These are phyloP conservation scores for Etheostoma cragini DNA, from an alignment of 2,113 vertebrate genomes.

Conservation along the genomic window DNA sequence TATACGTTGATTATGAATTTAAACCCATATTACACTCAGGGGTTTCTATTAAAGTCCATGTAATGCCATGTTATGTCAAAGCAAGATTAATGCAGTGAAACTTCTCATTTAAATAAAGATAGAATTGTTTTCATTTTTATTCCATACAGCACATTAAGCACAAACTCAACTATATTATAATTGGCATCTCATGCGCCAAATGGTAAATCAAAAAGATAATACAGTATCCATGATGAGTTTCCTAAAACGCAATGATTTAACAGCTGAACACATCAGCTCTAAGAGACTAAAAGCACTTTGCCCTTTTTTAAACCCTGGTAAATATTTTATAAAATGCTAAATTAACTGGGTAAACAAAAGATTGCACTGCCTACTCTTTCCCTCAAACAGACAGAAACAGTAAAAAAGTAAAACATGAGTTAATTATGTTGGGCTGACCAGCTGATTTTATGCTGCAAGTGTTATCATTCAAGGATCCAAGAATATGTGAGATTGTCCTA, in stretches of 20 bases:
- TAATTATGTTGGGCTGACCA: neutral
- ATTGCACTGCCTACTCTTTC: constrained; percentile 1
- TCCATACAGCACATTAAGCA: constrained; percentile 42
- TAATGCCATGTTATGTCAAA: neutral
- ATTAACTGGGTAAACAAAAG: neutral
- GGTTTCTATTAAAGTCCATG: neutral
- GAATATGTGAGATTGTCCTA: neutral
- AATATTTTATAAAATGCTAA: neutral
- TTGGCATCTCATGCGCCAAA: constrained; percentile 42
- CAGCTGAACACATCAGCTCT: neutral
- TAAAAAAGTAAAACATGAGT: neutral
- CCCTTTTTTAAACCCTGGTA: neutral
- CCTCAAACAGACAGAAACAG: neutral
- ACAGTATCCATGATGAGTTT: constrained; percentile 40
- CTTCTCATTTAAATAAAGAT: constrained; percentile 44
- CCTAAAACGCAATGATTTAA: constrained; percentile 37
- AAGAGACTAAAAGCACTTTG: neutral
- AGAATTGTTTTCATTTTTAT: constrained; percentile 26
- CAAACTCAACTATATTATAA: constrained; percentile 33
- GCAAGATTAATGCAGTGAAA: constrained; percentile 5
- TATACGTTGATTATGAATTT: neutral
- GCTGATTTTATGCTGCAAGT: too few relatives aligned
- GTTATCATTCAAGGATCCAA: neutral
- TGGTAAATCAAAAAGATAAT: constrained; percentile 52
- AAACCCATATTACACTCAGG: neutral